Base-by-base conservation (phyloP, 2,113 vertebrate species). In the Hippocampus comes region DNA sequence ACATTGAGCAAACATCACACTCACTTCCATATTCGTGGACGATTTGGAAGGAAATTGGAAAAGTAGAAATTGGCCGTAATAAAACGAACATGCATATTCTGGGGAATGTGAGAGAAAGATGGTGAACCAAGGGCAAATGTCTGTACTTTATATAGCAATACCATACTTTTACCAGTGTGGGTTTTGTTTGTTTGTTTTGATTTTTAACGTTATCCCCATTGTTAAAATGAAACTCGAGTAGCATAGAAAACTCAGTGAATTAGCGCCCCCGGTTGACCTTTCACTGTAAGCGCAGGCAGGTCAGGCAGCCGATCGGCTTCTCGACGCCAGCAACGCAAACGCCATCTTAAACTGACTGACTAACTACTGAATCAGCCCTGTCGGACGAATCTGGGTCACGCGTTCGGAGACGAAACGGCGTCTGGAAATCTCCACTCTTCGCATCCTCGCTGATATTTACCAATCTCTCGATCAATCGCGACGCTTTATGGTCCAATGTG, bases 401-500 rank as follows among this genome's bases (percentile, higher is more conserved):
- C 75, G 73, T 76, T 48, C 3, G 25, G 14, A 65, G 53, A 63
- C 34, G 21, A 76, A 68, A 76, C 30, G 55, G 48, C 23, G 21
- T 34, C 12, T 10, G 9, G 61, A 72, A 67, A 65, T 51, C 63
- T 75, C 42, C 27, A 57, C 68, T 56, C 0, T 9, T 25, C 6
- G 41, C 41, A 57, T 25, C 60, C 18, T 12, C 10, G 61, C 60
- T 74, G 10, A 71, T n/a, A 68, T 70, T 69, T 27, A 43, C 30
- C 30, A 23, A 64, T 71, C 30, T 60, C 23, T 64, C 41, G 49
- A 79, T 72, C 27, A 74, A 61, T 48, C 51, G 53, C 9, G 55
- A 68, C 61, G 80, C 84, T 70, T 68, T 74, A 79, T 85, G 84
- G 84, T 84, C 89, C 82, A 89, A 92, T 92, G 91, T 71, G 78